These are phyloP conservation scores for Agonopterix subpropinquella DNA, from an alignment of 2,888 invertebrate genomes.

Conservation along the genomic window DNA sequence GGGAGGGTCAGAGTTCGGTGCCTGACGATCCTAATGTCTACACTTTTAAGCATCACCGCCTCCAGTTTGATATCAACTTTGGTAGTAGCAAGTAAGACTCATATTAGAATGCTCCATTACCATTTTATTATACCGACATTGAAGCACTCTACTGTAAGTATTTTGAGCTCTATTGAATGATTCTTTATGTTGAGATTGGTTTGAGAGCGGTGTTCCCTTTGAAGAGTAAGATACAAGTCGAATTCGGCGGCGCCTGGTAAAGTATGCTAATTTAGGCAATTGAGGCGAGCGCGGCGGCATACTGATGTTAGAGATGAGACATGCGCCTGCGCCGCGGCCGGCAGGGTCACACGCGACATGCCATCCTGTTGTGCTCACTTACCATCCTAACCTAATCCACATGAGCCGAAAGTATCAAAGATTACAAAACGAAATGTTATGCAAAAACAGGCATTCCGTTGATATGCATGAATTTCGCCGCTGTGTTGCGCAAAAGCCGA, in stretches of 20 bases:
- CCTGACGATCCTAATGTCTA: constrained; percentile 30
- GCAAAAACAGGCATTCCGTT: no score
- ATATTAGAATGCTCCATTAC: constrained; percentile 7
- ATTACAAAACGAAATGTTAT: no score
- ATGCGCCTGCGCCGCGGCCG: constrained; percentile 4
- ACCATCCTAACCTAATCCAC: no score
- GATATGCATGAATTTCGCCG: background rate
- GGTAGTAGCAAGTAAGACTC: constrained; percentile 15
- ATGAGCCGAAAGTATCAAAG: no score
- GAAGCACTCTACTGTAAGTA: constrained; percentile 5
- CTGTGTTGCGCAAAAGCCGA: constrained; percentile 7
- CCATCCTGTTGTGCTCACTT: no score
- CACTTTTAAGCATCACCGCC: constrained; percentile 17
- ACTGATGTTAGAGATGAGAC: constrained; percentile 4
- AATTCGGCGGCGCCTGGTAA: constrained; percentile 54
- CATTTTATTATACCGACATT: constrained; percentile 2
- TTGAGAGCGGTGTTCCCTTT: constrained; percentile 40
- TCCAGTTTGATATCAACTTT: constrained; percentile 15
- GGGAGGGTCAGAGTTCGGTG: constrained; percentile 50
- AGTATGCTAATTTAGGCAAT: constrained; percentile 66
- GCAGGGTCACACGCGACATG: constrained; percentile 26
- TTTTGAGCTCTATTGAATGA: constrained; percentile 20
- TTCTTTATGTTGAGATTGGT: constrained; percentile 20
- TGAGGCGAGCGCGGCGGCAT: constrained; percentile 26
- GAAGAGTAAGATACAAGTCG: constrained; percentile 44